phyloP scores from a whole-genome alignment of 2,113 vertebrate genomes.

The Melanerpes aurifrons region DNA sequence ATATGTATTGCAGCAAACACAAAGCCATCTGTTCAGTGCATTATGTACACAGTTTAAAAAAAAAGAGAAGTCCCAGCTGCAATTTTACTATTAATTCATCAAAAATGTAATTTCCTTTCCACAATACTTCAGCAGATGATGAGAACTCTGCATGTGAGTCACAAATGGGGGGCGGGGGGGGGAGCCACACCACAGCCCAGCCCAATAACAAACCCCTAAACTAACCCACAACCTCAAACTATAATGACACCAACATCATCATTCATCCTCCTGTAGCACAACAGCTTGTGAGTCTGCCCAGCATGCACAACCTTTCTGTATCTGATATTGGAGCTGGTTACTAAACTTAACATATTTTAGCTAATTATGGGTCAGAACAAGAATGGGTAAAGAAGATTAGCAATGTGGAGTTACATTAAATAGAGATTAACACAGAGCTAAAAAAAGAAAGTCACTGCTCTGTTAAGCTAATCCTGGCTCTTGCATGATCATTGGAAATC shows the following conservation, averaged over 20 bases:
- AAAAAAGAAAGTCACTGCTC: conserved; percentile 29
- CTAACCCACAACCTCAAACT: neutral
- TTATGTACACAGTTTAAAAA: conserved; percentile 46
- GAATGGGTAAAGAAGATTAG: conserved; percentile 44
- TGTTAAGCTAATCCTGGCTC: neutral
- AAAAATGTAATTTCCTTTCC: conserved; percentile 47
- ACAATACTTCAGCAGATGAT: conserved; percentile 31
- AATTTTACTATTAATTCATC: conserved; percentile 51
- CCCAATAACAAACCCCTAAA: neutral
- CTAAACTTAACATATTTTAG: neutral
- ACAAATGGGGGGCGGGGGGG: neutral
- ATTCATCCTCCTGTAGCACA: neutral
- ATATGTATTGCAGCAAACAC: conserved; percentile 52
- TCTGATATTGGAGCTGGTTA: neutral
- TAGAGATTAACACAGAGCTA: conserved; percentile 29
- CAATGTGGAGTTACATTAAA: conserved; percentile 28
- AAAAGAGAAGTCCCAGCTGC: conserved; percentile 50
- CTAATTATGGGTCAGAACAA: conserved; percentile 50
- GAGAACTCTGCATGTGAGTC: neutral
- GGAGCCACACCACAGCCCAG: neutral
- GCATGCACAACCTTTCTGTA: neutral
- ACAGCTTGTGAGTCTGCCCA: neutral
- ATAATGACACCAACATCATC: neutral
- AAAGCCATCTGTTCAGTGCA: conserved; percentile 60
- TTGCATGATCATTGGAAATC: neutral